Base-by-base conservation (phyloP, 2,797 vertebrate species). In the Pangasius mekongensis region DNA sequence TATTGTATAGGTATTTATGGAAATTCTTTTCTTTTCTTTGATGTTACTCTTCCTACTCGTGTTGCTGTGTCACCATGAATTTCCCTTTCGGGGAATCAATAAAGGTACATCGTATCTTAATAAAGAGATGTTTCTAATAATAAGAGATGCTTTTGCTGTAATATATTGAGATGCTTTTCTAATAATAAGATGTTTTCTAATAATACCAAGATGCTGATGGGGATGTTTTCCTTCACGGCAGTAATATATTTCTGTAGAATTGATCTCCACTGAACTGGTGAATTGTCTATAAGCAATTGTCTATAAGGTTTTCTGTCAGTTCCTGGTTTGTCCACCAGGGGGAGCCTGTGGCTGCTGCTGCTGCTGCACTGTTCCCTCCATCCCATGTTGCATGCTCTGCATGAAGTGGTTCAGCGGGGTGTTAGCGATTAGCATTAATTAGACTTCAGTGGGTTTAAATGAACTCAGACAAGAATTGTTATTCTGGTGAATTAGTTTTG, bases 311-410 rank as follows among this genome's bases (percentile, higher is more conserved):
- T 66, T 1, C 2, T 9, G 22, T n/a, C 58, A n/a, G 2, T 27
- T 83, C 27, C 5, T 3, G 24, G 10, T 83, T 30, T 30, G 39
- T 83, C 81, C 81, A 83, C 7, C 60, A 83, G 81, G 81, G 60
- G 81, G 78, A 81, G 78, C 54, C 54, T 81, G 54, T 39, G 39
- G 30, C 3, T 39, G 43, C 3, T 39, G 39, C 39, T 39, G 39
- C 33, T 33, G 30, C 18, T 58, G 52, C 33, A 60, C 54, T 27
- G 20, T 47, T 47, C 22, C 11, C 33, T 36, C 16, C 18, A 3
- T 20, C 11, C n/a, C 16, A 13, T 3, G 74, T 8, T 30, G 33
- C 11, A 3, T 3, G 10, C 27, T 82, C 5, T 24, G 3, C 11
- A 11, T 56, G 16, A 20, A 49, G 73, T 10, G n/a, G 18, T 20